Base-by-base conservation (phyloP, 2,113 vertebrate species). In the Terrapene triunguis region DNA sequence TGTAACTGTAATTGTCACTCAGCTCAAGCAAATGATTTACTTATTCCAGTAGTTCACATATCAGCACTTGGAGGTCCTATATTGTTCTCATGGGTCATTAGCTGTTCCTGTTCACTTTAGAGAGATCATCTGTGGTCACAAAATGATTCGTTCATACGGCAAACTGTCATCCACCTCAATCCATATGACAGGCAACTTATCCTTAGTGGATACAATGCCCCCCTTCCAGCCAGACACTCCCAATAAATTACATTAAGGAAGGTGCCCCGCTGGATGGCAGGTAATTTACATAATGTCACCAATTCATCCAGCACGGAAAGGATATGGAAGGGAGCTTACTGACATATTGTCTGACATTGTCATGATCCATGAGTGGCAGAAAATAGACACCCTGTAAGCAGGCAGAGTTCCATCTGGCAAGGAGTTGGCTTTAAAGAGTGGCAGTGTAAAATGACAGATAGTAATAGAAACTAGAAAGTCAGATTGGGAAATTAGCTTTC, bases 321-420 rank as follows among this genome's bases (percentile, higher is more conserved):
- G 47, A 80, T 92, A 94, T 47, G 80, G 88, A 94, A 97, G 76
- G 51, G 80, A 95, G 91, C 96, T 97, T 96, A 93, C 86, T 96
- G 97, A 94, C 94, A 97, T 95, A 95, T 92, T 96, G 93, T 84
- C 95, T 97, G 96, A 97, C 93, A 97, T 93, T 97, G 97, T 96
- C 96, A 90, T 95, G 94, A 98, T 98, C 95, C 86, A 85, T 97
- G 96, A 97, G 95, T 97, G 97, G 94, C 97, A 97, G 97, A 97
- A 98, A 98, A 97, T 82, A 97, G 98, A 97, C 91, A 96, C 95
- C 80, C 85, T 93, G 92, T 94, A 93, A 97, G 89, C 89, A 97
- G 97, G 96, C 94, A 97, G 89, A 94, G 92, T 96, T 98, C 97
- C 97, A 98, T 96, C 97, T 98, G 97, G 97, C 96, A 95, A 97